phyloP scores from a whole-genome alignment of 2,113 vertebrate genomes.

The Gallinago jamesoni region DNA sequence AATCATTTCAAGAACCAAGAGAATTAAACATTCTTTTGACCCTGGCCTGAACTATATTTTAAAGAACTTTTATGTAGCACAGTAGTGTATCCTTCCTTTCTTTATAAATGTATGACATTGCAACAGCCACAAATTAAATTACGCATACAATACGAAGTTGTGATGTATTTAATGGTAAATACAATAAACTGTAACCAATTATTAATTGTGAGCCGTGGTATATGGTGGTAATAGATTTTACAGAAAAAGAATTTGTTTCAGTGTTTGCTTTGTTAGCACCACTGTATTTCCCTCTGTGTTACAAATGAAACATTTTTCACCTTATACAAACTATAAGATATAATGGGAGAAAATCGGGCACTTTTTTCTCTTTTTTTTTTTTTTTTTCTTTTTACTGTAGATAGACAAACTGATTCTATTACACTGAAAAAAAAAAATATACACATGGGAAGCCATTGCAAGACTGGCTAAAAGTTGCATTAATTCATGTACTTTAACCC shows the following conservation, averaged over 20 bases:
- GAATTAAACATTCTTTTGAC: conserved; percentile 42
- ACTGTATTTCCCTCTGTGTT: neutral
- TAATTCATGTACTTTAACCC: neutral
- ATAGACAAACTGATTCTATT: neutral
- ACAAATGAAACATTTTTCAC: neutral
- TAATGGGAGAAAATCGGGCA: too few species aligned
- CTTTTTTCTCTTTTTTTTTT: neutral
- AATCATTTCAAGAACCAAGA: neutral
- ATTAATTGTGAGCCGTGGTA: neutral
- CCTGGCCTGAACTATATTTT: conserved; percentile 2
- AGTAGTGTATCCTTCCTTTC: neutral
- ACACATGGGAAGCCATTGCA: neutral
- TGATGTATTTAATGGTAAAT: neutral
- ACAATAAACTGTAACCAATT: neutral
- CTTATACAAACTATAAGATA: neutral
- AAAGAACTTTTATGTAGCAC: neutral
- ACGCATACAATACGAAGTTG: neutral
- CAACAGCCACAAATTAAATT: neutral
- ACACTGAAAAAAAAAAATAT: neutral
- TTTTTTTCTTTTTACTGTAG: neutral
- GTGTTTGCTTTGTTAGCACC: neutral
- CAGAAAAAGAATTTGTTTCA: neutral
- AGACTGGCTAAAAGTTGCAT: neutral
- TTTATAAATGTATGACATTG: neutral
- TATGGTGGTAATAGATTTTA: neutral